Evolutionary conservation across 2,888 invertebrate genomes (phyloP), one percentile per base, ranked within the genome.

Genomic region (Cylloceria caligata): DNA sequence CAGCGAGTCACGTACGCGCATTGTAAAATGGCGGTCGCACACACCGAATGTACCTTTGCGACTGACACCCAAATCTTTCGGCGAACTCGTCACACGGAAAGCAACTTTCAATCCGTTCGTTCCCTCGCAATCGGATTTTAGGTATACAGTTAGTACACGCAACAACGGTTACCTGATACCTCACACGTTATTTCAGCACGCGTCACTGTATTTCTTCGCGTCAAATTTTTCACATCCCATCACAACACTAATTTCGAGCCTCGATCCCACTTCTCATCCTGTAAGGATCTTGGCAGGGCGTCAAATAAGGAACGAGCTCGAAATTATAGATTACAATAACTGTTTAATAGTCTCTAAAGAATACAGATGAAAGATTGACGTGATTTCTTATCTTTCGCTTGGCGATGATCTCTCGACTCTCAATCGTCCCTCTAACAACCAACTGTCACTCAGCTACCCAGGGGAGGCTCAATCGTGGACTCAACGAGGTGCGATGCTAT

Each of bases 131-230:
- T 42, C 42, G 42, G 13, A n/a, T n/a, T 42, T 4, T n/a, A 42
- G n/a, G 42, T n/a, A 42, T n/a, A 42, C 42, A 42, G 42, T n/a
- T 42, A 42, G 42, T 42, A 42, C 42, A 42, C 42, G 42, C 42
- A 4, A 42, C n/a, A 42, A 42, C 42, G 42, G 42, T 42, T 42
- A 42, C 4, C 42, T n/a, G n/a, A 13, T 42, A 42, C 42, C 42
- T 42, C 42, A 42, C 42, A 42, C 42, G 13, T 13, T 0, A 42
- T 3, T 42, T 42, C 42, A 3, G n/a, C 3, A 42, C 42, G 42
- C n/a, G 42, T 30, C 30, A 4, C 30, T 30, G 3, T 30, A 4
- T 30, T 30, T 30, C 5, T 30, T 42, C n/a, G 42, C 13, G 13
- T 42, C 42, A 42, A 42, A 2, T 42, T 42, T n/a, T n/a, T n/a